Evolutionary conservation across 2,113 vertebrate species (phyloP).

Genomic region (Hippolais icterina): DNA sequence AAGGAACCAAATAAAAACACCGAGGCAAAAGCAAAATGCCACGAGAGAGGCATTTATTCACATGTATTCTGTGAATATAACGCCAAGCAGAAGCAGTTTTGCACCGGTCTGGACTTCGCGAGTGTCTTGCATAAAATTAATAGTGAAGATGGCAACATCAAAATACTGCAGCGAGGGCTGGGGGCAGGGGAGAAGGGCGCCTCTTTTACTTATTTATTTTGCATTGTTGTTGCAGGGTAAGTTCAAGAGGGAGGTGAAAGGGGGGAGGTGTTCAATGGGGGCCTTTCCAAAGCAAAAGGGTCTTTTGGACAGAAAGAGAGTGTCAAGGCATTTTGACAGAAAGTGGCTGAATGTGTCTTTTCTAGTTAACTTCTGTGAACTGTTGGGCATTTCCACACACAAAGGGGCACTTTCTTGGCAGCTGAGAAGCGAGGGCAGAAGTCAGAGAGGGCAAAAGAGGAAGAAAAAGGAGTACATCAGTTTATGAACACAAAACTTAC

Average conservation of each 20-base stretch:
- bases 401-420: conserved; percentile 72
- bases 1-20: background rate
- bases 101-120: background rate
- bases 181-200: background rate
- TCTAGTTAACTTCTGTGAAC: conserved; percentile 65
- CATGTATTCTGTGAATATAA: background rate
- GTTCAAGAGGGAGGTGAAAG: conserved; percentile 44
- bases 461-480: conserved; percentile 60
- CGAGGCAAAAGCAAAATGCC: background rate
- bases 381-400: conserved; percentile 47
- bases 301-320: conserved; percentile 45
- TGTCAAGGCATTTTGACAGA: conserved; percentile 42
- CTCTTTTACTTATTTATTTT: conserved; percentile 44
- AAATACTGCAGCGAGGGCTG: background rate
- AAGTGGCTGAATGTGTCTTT: conserved; percentile 66
- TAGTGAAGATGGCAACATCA: background rate
- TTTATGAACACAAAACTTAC: conserved; percentile 77
- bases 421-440: conserved; percentile 52
- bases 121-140: background rate
- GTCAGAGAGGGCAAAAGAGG: conserved; percentile 66
- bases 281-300: conserved; percentile 30
- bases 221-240: background rate
- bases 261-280: background rate
- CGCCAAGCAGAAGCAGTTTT: background rate
- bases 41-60: background rate